Evolutionary conservation across 1,140 invertebrate genomes (phyloP).

Genomic region (Calliphora vicina): DNA sequence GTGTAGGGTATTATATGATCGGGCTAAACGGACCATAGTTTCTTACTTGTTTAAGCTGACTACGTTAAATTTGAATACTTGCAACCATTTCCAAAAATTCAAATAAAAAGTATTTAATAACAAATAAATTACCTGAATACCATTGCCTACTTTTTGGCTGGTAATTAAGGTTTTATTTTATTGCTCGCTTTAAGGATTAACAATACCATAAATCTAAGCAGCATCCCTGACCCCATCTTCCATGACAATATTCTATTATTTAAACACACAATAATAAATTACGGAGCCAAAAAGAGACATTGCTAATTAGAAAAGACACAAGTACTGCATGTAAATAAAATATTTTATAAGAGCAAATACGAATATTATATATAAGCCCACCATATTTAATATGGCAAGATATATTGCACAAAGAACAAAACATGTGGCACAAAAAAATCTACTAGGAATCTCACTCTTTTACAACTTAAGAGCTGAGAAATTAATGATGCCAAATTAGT

Average conservation of each 20-base stretch:
- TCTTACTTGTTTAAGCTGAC: too few relatives aligned
- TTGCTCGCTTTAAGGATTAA: neutral
- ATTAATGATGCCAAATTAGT: neutral
- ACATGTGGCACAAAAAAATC: neutral
- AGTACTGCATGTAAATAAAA: neutral
- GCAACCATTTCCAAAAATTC: too few relatives aligned
- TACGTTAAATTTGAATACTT: too few relatives aligned
- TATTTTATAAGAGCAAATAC: neutral
- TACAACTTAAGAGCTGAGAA: neutral
- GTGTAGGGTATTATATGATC: too few relatives aligned
- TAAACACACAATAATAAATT: neutral
- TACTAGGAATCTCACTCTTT: too few relatives aligned
- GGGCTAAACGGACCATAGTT: too few relatives aligned
- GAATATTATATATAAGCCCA: neutral
- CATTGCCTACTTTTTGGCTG: neutral
- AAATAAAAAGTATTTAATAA: too few relatives aligned
- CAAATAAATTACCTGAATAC: too few relatives aligned
- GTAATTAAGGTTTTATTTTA: neutral
- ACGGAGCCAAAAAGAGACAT: neutral
- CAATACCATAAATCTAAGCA: neutral
- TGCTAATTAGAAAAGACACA: neutral
- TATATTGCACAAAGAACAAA: neutral
- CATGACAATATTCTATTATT: neutral
- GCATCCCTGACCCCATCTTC: neutral
- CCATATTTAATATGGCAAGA: neutral